Evolutionary conservation across 2,113 vertebrate species (phyloP).

Genomic region (Mus spicilegus): DNA sequence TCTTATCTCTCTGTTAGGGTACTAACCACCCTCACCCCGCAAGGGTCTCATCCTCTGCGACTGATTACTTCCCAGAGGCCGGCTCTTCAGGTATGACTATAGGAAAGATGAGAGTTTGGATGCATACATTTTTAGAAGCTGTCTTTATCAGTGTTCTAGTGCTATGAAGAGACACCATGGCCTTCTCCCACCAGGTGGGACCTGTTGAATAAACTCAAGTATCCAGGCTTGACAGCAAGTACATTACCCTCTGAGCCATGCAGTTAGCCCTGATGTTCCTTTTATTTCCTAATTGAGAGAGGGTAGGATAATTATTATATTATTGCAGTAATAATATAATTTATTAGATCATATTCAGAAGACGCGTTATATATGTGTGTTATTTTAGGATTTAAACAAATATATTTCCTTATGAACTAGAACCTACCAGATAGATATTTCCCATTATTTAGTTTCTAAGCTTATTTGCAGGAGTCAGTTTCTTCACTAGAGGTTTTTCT

Average conservation of each 20-base stretch:
- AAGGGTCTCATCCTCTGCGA: neutral
- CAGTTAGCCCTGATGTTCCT: neutral
- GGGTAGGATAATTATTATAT: neutral
- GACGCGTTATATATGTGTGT: constrained; percentile 18
- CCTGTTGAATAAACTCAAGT: neutral
- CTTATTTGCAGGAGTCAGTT: constrained; percentile 40
- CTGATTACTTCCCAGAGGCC: neutral
- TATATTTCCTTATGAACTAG: neutral
- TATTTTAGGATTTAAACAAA: neutral
- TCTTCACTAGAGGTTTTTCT: constrained; percentile 17
- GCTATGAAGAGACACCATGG: neutral
- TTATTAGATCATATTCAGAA: constrained; percentile 1
- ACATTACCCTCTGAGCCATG: neutral
- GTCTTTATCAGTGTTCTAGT: neutral
- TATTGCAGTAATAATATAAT: neutral
- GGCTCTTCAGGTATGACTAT: neutral
- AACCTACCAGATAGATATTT: constrained; percentile 2
- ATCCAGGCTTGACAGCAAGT: neutral
- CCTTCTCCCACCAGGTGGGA: neutral
- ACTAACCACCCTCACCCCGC: neutral
- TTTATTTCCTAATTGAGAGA: constrained; percentile 35
- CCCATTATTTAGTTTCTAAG: neutral
- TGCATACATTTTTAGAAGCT: neutral
- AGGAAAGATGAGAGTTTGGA: neutral
- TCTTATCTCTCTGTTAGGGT: neutral